Evolutionary conservation across 2,888 invertebrate genomes (phyloP).

Genomic region (Pandemis corylana): DNA sequence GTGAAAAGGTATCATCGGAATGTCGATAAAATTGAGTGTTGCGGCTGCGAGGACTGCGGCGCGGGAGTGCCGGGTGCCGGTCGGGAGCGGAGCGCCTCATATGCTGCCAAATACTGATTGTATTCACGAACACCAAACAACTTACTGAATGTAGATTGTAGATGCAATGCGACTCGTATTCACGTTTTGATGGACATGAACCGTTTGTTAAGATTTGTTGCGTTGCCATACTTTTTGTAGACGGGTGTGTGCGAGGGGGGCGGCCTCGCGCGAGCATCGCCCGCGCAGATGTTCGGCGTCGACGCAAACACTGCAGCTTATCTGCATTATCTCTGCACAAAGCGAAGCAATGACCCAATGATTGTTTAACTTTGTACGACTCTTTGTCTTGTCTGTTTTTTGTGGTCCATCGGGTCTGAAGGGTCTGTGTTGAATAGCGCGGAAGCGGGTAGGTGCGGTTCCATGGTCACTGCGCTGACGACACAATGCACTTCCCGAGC

Average conservation of each 20-base stretch:
- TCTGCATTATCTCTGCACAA: conserved; percentile 6
- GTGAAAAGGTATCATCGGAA: too few relatives aligned
- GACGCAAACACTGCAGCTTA: background rate
- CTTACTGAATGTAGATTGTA: background rate
- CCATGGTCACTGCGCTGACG: background rate
- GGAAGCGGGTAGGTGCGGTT: background rate
- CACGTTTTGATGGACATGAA: background rate
- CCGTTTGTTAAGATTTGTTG: background rate
- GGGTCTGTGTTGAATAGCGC: background rate
- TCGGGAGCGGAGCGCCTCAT: background rate
- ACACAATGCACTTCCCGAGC: background rate
- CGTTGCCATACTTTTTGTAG: background rate
- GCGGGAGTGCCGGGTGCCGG: background rate
- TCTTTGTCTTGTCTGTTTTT: background rate
- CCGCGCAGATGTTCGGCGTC: background rate
- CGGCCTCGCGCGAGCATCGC: background rate
- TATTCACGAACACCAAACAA: background rate
- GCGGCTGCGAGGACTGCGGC: background rate
- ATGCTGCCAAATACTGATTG: background rate
- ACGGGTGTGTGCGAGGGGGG: background rate
- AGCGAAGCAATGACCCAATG: background rate
- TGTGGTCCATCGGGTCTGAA: background rate
- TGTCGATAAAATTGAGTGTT: too few relatives aligned
- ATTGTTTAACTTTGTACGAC: background rate
- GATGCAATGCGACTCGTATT: background rate